Percentiles rank a stretch among this genome's conserved stretches.
Evolutionary conservation across 2,113 vertebrate species (phyloP).

Genomic region (Struthidea cinerea): DNA sequence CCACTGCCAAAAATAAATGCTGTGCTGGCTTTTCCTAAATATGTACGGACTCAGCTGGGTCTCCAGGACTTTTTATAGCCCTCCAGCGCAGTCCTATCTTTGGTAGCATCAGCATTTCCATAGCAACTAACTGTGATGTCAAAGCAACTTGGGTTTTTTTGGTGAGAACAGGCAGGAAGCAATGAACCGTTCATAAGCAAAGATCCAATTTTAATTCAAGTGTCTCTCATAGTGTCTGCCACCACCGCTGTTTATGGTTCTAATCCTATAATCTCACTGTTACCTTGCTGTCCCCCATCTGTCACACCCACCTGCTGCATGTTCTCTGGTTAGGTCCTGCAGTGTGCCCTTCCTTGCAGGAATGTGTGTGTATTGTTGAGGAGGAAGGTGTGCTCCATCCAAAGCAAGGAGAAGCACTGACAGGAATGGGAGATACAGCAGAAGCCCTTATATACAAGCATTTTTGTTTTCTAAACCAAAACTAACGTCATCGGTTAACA

Average conservation of each 20-base stretch:
- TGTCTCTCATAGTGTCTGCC: neutral
- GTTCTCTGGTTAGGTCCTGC: neutral
- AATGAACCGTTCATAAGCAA: conserved; percentile 14
- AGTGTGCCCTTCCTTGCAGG: neutral
- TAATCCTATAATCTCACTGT: neutral
- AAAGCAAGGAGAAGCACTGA: neutral
- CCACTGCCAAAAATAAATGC: neutral
- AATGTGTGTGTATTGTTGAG: neutral
- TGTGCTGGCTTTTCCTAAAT: conserved; percentile 23
- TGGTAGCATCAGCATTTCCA: conserved; percentile 45
- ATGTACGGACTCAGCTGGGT: neutral
- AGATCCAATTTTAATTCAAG: conserved; percentile 7
- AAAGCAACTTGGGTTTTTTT: conserved; percentile 1
- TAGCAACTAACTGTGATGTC: conserved; percentile 46
- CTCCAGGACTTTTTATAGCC: conserved; percentile 40
- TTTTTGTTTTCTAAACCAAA: neutral
- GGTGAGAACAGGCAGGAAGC: conserved; percentile 6
- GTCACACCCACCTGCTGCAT: neutral
- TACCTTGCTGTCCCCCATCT: conserved; percentile 7
- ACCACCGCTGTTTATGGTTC: neutral
- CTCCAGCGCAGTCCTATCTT: neutral
- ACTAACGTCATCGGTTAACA: neutral
- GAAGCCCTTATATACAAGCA: neutral
- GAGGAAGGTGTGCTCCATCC: neutral
- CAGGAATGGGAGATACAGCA: neutral